A percentile compares a stretch with the other conserved stretches of the same genome.
Conservation (phyloP, 2,113 vertebrate species). For the Cephalopholis sonnerati region DNA sequence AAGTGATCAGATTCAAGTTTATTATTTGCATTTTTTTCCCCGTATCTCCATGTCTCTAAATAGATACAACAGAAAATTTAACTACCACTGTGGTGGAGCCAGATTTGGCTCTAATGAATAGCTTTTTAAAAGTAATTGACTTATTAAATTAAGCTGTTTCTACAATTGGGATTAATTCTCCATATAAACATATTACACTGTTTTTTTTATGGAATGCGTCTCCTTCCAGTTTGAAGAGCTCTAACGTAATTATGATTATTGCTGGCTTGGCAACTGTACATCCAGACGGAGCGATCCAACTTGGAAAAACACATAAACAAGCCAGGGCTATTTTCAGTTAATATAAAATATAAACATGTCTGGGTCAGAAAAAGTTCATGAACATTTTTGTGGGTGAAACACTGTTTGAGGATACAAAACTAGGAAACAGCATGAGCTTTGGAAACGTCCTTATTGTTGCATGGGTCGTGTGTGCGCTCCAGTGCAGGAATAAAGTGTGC, state of each 20-base stretch:
- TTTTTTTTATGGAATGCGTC: conserved; percentile 47
- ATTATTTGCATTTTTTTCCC: neutral
- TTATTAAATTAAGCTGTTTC: conserved; percentile 65
- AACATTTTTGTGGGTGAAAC: neutral
- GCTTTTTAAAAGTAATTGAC: conserved; percentile 26
- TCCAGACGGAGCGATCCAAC: conserved; percentile 7
- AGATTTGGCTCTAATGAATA: conserved; percentile 53
- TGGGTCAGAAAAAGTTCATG: conserved; percentile 36
- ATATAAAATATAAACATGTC: conserved; percentile 15
- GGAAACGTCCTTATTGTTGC: conserved; percentile 1
- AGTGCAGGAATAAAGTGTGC: conserved; percentile 13
- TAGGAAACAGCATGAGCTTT: conserved; percentile 11
- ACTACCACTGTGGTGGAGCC: conserved; percentile 25
- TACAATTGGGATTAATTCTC: conserved; percentile 58
- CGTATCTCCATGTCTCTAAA: neutral
- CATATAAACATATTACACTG: conserved; percentile 62
- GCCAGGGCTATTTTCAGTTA: conserved; percentile 14
- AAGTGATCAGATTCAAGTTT: neutral
- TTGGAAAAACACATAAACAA: conserved; percentile 28
- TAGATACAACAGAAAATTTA: neutral
- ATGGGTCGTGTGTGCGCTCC: neutral
- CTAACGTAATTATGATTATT: conserved; percentile 53
- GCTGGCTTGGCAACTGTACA: conserved; percentile 52
- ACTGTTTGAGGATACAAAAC: conserved; percentile 5
- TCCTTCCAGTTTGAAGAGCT: conserved; percentile 40